Evolutionary conservation across 1,140 invertebrate species (phyloP), one percentile per base, ranked within the genome.

Genomic region (Idris sp.): DNA sequence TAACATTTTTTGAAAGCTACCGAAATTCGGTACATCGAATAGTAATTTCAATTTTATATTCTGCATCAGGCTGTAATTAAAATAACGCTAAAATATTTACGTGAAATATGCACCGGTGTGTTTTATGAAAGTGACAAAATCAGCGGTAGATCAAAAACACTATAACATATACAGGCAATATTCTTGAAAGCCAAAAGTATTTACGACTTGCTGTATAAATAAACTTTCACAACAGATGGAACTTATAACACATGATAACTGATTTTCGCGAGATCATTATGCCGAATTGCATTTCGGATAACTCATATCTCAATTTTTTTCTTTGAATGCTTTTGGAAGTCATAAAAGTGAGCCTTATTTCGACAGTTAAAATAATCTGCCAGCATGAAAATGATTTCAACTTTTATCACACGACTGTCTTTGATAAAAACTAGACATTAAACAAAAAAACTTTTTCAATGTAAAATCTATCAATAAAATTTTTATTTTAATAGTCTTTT

Each of bases 111-210:
- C 58, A 75, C 43, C 51, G 36, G 51, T 58, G 58, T 69, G 51
- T 64, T 75, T 75, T 75, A 69, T 69, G 64, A 75, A 75, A 69
- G 73, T 75, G 73, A 58, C 53, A 69, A 75, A 69, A 75, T 75
- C 64, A 75, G 26, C 72, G 64, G 48, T 31, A 41, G 56, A 74
- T 74, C 71, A 41, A 41, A 68, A 41, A 68, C 56, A 44, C 41
- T 26, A 56, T n/a, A n/a, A n/a, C n/a, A 28, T 31, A 41, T 73
- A 28, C 18, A 38, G 40, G 44, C 40, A 46, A 25, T 28, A 31
- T 13, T 44, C 9, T 62, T 33, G 25, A 54, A 25, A n/a, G n/a
- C n/a, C n/a, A 64, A 49, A 51, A 41, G 56, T 56, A 56, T 64
- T 71, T 54, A 61, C 40, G 56, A 74, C 53, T 51, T 43, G 44